These are phyloP conservation scores for Hipparchia sbordonii DNA, from an alignment of 2,888 invertebrate species.

Conservation along the genomic window DNA sequence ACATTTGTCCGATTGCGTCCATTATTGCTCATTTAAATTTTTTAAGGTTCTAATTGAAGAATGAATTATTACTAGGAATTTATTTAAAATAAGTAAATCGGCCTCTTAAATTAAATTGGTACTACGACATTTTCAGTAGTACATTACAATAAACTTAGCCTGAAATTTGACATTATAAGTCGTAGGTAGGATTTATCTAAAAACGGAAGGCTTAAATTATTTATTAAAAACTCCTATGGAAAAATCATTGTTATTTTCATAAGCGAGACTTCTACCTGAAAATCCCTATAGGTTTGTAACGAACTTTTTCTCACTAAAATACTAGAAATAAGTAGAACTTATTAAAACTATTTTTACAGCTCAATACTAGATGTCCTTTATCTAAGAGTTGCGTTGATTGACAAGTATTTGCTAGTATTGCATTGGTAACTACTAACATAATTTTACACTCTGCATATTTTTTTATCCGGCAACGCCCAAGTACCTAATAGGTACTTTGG, in stretches of 20 bases:
- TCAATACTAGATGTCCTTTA: neutral
- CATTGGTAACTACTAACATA: neutral
- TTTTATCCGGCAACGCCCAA: conserved; percentile 1
- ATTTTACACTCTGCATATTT: neutral
- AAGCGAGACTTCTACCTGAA: no score
- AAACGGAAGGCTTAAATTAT: no score
- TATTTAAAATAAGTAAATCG: neutral
- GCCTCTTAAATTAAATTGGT: neutral
- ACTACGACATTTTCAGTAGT: neutral
- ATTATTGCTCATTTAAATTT: conserved; percentile 14
- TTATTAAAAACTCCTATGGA: no score
- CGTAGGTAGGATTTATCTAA: no score
- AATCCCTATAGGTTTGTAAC: no score
- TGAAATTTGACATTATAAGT: no score
- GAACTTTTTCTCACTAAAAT: no score
- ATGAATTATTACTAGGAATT: neutral
- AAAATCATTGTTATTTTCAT: no score
- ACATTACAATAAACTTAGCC: no score
- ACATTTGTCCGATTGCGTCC: conserved; percentile 18
- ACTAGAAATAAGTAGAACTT: no score
- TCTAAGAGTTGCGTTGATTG: neutral
- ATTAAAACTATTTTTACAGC: no score
- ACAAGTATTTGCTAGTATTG: neutral
- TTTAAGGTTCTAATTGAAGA: conserved; percentile 13
- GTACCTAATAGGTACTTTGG: neutral